phyloP scores from a whole-genome alignment of 2,888 invertebrate species.

The Aspidiotus rigidus region DNA sequence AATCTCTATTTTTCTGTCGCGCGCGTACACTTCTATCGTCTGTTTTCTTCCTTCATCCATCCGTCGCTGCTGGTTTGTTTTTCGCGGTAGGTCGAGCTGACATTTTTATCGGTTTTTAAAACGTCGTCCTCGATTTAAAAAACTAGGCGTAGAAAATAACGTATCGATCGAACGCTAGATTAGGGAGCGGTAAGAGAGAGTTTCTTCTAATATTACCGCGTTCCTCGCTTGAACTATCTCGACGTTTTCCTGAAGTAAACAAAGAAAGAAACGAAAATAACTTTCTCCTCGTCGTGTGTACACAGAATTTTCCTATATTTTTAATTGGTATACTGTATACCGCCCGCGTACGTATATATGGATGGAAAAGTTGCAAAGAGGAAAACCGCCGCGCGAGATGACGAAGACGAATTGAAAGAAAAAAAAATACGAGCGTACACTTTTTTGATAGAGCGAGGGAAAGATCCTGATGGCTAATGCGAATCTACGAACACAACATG shows the following conservation, averaged over 20 bases:
- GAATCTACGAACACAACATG: no score
- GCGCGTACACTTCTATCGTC: background rate
- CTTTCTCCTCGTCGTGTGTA: constrained; percentile 19
- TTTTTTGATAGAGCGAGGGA: no score
- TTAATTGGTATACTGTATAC: constrained; percentile 9
- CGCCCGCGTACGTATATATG: background rate
- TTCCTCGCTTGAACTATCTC: constrained; percentile 7
- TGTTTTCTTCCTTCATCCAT: constrained; percentile 3
- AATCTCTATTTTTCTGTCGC: background rate
- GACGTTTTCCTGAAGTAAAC: constrained; percentile 5
- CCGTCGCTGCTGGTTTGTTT: background rate
- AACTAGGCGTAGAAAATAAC: constrained; percentile 24
- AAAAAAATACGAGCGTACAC: background rate
- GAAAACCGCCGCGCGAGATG: background rate
- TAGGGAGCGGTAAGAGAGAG: constrained; percentile 15
- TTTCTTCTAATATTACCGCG: background rate
- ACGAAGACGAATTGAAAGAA: background rate
- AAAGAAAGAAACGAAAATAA: constrained; percentile 20
- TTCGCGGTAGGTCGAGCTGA: constrained; percentile 17
- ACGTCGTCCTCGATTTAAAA: constrained; percentile 20
- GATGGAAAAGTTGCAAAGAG: constrained; percentile 4
- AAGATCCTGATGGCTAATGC: no score
- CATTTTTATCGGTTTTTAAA: constrained; percentile 19
- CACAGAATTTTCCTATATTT: constrained; percentile 12
- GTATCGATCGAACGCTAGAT: constrained; percentile 27